Evolutionary conservation across 2,797 vertebrate species (phyloP).

Genomic region (Amblyraja radiata): DNA sequence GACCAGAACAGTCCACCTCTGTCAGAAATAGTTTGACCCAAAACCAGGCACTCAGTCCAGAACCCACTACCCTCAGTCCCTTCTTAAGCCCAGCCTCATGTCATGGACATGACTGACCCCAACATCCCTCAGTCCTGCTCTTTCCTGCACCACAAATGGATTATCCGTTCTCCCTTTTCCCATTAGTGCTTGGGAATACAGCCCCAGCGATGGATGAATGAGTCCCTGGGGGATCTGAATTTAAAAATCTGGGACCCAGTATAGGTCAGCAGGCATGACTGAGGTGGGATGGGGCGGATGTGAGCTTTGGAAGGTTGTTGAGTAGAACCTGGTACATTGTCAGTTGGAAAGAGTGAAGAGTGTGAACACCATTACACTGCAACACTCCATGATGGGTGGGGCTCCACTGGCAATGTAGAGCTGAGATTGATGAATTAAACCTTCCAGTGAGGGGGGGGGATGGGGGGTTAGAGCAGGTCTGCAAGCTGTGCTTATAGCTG

Average conservation of each 20-base stretch:
- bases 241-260: background rate
- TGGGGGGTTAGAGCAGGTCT: background rate
- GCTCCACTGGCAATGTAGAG: background rate
- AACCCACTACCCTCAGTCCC: too few relatives aligned
- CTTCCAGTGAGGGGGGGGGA: background rate
- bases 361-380: too few relatives aligned
- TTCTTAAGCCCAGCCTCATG: too few relatives aligned
- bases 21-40: too few relatives aligned
- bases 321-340: background rate
- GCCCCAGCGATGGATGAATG: background rate
- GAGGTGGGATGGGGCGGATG: too few relatives aligned
- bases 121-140: too few relatives aligned
- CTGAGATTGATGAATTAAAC: background rate
- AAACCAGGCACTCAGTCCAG: too few relatives aligned
- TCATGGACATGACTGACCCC: too few relatives aligned
- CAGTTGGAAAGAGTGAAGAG: background rate
- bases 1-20: background rate
- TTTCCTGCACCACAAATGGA: too few relatives aligned
- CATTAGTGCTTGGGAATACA: too few relatives aligned
- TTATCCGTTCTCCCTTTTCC: too few relatives aligned
- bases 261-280: background rate
- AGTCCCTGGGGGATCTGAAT: background rate
- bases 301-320: background rate
- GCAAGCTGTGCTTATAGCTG: too few relatives aligned
- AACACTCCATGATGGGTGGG: background rate